Evolutionary conservation across 2,113 vertebrate genomes (phyloP), one percentile per base, ranked within the genome.

Genomic region (Chionodraco myersi): DNA sequence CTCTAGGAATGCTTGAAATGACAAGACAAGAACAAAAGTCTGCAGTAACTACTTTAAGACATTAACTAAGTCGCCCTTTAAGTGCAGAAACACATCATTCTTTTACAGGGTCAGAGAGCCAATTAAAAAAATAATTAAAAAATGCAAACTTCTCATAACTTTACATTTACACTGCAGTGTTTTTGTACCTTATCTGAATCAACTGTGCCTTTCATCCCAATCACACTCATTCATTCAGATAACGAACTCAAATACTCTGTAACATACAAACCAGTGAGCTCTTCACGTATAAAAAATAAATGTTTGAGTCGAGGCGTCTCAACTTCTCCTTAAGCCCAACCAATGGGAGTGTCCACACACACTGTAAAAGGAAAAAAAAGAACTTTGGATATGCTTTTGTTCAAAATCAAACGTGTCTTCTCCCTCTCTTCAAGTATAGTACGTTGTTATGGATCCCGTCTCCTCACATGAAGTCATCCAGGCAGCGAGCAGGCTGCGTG

Each of bases 401-500:
- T 90, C 64, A 81, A 86, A 73, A 80, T 93, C 91, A 79, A 94
- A 81, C 71, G 53, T 0, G 71, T 88, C 65, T 73, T 69, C 23
- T 77, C 63, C 36, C 36, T 52, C 63, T 93, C 90, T 95, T 96
- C 95, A 96, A 96, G 96, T 96, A 94, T 82, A 75, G 86, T 75
- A 85, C 95, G 89, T 87, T 47, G 62, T 86, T 57, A 48, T 77
- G 10, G 53, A 79, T 66, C 68, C 52, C n/a, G 53, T 75, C 72
- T 67, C 84, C 79, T 84, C 70, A 11, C 71, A 62, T 7, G 65
- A 45, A 69, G 89, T 68, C 57, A 12, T 0, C 14, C 54, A 61
- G 75, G 65, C 79, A 56, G 74, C 75, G 10, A 81, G 88, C 1
- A 11, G 56, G 53, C 67, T 78, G 75, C 83, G 85, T 64, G 70